These are phyloP conservation scores for Xenopus laevis DNA, from an alignment of 2,113 vertebrate species.

Conservation along the genomic window DNA sequence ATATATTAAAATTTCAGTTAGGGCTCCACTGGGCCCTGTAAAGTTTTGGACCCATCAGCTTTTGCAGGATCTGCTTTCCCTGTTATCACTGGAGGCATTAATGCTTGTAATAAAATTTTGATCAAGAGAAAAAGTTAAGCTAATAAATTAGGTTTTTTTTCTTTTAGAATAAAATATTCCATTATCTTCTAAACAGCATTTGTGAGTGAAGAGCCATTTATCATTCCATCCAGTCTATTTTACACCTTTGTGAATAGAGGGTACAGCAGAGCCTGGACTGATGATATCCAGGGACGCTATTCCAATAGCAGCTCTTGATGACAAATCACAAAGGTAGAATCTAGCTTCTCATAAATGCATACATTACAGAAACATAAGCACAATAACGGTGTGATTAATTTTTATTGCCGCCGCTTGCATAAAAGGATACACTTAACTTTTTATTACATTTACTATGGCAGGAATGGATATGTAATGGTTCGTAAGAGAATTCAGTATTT, in stretches of 20 bases:
- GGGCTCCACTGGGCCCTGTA: too few relatives aligned
- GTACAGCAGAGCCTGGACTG: background rate
- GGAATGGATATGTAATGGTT: constrained; percentile 36
- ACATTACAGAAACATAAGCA: constrained; percentile 38
- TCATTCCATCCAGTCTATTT: background rate
- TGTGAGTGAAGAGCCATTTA: background rate
- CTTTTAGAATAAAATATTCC: too few relatives aligned
- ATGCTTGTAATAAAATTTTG: too few relatives aligned
- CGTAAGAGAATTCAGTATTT: constrained; percentile 17
- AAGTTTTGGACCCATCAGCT: too few relatives aligned
- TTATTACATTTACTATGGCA: constrained; percentile 30
- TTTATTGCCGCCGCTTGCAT: constrained; percentile 35
- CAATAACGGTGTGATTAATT: constrained; percentile 40
- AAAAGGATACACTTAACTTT: constrained; percentile 38
- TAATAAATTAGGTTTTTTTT: too few relatives aligned
- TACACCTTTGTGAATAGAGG: background rate
- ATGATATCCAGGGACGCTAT: constrained; percentile 7
- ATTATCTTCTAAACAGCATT: too few relatives aligned
- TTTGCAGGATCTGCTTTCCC: too few relatives aligned
- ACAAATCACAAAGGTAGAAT: constrained; percentile 24
- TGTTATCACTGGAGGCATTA: too few relatives aligned
- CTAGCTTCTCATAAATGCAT: constrained; percentile 28
- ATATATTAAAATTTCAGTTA: too few relatives aligned
- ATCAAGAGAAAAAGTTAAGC: too few relatives aligned
- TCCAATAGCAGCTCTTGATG: constrained; percentile 15